Evolutionary conservation across 2,888 invertebrate species (phyloP), one percentile per base, ranked within the genome.

Genomic region (Pseudanteris insignis): DNA sequence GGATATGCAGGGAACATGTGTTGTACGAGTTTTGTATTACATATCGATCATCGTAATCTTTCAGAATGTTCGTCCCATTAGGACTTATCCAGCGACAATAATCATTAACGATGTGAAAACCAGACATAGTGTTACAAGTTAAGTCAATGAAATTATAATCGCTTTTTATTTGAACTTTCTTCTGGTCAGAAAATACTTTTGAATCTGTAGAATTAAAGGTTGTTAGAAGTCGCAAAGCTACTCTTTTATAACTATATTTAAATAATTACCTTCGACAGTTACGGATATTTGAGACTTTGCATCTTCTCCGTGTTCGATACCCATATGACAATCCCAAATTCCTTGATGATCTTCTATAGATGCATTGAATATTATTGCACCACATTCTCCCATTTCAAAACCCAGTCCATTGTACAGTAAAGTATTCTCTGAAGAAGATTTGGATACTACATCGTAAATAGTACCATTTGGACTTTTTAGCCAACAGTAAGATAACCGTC

Each of bases 381-480:
- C 65, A 28, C 74, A 75, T 43, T 73, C 70, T 6, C 75, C 71
- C 25, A 66, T 50, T n/a, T 41, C 25, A 2, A 72, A 48, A 11
- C 72, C 70, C n/a, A 64, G 43, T n/a, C 71, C 73, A 2, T 53
- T 46, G 53, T 75, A 75, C 8, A 24, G 25, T 32, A 70, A 14
- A 26, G 43, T 37, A 8, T 44, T 43, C n/a, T n/a, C 24, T 13
- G 34, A 25, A 33, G 8, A 44, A 18, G 15, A 24, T n/a, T 25
- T 34, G 8, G 13, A 6, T 33, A 44, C 44, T 9, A 70, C 57
- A 24, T 61, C 51, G 55, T 72, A 74, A 25, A 50, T 36, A 9
- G 68, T 73, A 32, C 72, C 71, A 41, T 71, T 71, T 6, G 74
- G 74, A 63, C 70, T 71, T 37, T 47, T 59, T 7, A 76, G 29